phyloP scores from a whole-genome alignment of 92 coral and sea anemone genomes.

The Micromussa lordhowensis region DNA sequence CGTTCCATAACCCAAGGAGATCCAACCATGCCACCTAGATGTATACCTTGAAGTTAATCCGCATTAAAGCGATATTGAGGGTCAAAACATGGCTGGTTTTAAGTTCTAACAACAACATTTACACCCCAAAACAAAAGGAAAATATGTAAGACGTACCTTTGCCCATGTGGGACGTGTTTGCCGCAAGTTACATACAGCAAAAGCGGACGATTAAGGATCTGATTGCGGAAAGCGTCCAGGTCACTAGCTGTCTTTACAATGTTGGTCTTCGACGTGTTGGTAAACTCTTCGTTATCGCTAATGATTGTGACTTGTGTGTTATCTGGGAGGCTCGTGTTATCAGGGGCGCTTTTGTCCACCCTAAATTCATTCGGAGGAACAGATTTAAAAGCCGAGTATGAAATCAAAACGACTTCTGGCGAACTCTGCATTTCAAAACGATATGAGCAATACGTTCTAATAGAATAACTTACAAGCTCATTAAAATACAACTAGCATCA shows the following conservation, averaged over 20 bases:
- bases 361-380: slow-evolving; percentile 68
- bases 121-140: not conserved
- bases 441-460: not conserved
- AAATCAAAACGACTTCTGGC: slow-evolving; percentile 58
- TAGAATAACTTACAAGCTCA: not conserved
- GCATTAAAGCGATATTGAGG: not conserved
- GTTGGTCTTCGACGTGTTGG: slow-evolving; percentile 60
- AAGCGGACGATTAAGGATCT: slow-evolving; percentile 73
- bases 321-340: slow-evolving; percentile 50
- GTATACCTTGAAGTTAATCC: no score
- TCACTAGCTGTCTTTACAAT: slow-evolving; percentile 53
- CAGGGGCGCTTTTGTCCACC: slow-evolving; percentile 19
- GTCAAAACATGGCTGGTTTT: not conserved
- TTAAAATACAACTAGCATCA: not conserved
- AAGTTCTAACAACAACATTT: not conserved
- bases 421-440: slow-evolving; percentile 27
- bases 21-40: no score
- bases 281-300: slow-evolving; percentile 68
- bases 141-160: slow-evolving; percentile 61
- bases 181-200: slow-evolving; percentile 76
- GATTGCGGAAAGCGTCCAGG: slow-evolving; percentile 67
- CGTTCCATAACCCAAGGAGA: no score
- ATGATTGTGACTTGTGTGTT: slow-evolving; percentile 62
- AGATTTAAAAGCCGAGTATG: slow-evolving; percentile 70
- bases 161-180: slow-evolving; percentile 89